These are phyloP conservation scores for Pitangus sulphuratus DNA, from an alignment of 2,797 vertebrate genomes.

Conservation along the genomic window DNA sequence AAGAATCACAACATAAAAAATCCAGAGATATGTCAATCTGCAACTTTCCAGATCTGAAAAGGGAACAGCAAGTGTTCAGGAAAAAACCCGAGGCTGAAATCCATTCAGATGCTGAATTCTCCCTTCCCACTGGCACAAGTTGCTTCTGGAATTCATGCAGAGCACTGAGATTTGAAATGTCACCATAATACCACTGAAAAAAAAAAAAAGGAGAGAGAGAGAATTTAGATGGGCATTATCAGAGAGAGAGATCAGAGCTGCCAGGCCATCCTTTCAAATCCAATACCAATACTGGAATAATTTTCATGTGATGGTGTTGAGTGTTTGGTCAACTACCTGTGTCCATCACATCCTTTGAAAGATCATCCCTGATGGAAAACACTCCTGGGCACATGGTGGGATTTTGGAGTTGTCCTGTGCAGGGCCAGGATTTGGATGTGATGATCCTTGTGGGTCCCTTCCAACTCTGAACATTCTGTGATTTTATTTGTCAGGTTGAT, in stretches of 20 bases:
- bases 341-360: not conserved
- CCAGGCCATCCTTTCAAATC: not conserved
- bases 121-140: not conserved
- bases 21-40: constrained; percentile 61
- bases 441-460: not conserved
- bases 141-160: not conserved
- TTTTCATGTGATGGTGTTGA: not conserved
- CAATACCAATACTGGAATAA: not conserved
- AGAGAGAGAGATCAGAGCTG: not conserved
- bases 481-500: not conserved
- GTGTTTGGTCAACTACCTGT: not conserved
- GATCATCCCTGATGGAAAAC: not conserved
- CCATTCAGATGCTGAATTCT: not conserved
- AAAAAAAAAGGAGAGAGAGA: not conserved
- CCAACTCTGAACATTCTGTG: not conserved
- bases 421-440: not conserved
- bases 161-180: not conserved
- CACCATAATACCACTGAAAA: not conserved
- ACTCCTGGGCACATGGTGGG: not conserved
- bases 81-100: not conserved
- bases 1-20: constrained; percentile 67
- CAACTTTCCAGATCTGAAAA: constrained; percentile 74
- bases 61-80: not conserved
- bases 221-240: not conserved
- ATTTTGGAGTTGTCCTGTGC: not conserved